A percentile compares a stretch with the other conserved stretches of the same genome.
These are phyloP conservation scores for Megatriorchis doriae DNA, from an alignment of 2,113 vertebrate species.

Conservation along the genomic window DNA sequence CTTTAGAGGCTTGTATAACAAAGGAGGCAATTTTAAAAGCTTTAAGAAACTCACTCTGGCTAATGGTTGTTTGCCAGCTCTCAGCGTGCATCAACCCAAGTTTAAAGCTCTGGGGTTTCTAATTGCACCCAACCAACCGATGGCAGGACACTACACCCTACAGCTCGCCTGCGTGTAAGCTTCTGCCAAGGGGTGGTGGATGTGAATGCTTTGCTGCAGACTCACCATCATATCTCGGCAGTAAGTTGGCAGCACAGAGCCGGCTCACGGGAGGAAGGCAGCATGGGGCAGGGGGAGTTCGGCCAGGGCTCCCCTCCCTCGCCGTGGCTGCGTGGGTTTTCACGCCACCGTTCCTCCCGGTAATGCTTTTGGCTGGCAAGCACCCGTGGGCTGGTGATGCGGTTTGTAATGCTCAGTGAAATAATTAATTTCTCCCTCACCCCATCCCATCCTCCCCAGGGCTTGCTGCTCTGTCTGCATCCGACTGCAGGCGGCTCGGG, in stretches of 20 bases:
- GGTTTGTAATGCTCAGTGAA: neutral
- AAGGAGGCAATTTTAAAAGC: slow-evolving; percentile 7
- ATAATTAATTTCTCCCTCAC: neutral
- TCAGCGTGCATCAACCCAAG: neutral
- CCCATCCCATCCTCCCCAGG: neutral
- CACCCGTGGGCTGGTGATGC: neutral
- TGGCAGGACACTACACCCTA: neutral
- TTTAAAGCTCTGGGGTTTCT: neutral
- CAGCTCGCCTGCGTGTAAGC: neutral
- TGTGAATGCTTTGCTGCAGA: neutral
- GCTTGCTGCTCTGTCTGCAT: neutral
- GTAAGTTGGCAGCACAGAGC: neutral
- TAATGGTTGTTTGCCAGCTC: neutral
- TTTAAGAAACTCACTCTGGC: neutral
- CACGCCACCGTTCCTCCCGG: neutral
- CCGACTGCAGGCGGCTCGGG: neutral
- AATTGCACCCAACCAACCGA: accelerated
- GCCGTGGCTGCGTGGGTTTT: accelerated
- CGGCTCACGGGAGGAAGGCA: neutral
- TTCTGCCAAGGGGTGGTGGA: neutral
- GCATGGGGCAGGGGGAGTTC: neutral
- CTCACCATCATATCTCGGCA: neutral
- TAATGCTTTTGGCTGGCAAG: neutral
- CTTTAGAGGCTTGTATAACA: slow-evolving; percentile 4
- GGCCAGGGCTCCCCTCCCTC: neutral